phyloP scores from a whole-genome alignment of 2,113 vertebrate species.

The Heterocephalus glaber region DNA sequence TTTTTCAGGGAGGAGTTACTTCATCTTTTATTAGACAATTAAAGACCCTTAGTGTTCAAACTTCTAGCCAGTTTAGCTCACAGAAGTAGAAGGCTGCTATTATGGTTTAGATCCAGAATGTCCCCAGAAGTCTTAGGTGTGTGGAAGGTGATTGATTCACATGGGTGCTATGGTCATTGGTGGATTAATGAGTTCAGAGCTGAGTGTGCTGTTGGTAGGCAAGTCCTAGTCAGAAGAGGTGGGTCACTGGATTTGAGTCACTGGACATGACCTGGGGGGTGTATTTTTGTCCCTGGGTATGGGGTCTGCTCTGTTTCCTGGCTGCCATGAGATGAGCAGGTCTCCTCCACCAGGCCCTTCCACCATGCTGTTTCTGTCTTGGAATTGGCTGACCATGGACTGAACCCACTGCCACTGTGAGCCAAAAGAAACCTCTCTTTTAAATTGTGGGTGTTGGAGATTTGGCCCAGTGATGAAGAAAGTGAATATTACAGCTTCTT shows the following conservation, averaged over 20 bases:
- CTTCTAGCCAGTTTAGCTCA: fast-evolving
- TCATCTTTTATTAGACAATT: not conserved
- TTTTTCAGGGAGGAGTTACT: no score
- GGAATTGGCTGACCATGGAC: not conserved
- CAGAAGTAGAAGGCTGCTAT: not conserved
- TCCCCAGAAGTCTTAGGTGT: not conserved
- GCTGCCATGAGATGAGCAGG: not conserved
- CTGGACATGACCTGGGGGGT: not conserved
- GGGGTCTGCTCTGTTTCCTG: not conserved
- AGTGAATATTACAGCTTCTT: not conserved
- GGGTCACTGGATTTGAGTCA: not conserved
- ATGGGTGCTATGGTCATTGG: not conserved
- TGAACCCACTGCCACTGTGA: not conserved
- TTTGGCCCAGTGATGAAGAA: not conserved
- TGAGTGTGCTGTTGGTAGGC: not conserved
- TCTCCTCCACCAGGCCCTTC: not conserved
- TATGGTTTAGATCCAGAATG: not conserved
- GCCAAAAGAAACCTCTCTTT: not conserved
- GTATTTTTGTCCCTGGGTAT: no score
- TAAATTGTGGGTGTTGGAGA: not conserved
- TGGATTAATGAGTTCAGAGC: not conserved
- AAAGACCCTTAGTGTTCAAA: not conserved
- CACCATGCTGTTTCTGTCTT: not conserved
- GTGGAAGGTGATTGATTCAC: not conserved
- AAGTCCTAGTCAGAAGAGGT: not conserved